Evolutionary conservation across 92 coral and sea anemone genomes (phyloP), one percentile per base, ranked within the genome.

Genomic region (Zoanthus sociatus): DNA sequence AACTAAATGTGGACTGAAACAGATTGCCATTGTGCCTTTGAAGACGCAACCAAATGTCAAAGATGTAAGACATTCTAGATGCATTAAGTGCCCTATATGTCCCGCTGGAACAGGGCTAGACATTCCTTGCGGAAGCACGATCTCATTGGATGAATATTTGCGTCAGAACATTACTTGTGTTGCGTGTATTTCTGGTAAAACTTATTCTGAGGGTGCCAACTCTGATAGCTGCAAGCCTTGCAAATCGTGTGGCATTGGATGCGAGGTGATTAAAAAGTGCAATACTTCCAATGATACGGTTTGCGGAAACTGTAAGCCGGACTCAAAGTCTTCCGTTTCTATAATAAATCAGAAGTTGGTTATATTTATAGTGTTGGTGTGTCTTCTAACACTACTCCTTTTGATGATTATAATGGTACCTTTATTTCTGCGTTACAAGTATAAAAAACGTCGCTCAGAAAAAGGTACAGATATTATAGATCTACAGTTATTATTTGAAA

Each of bases 301-400:
- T 58, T 90, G 93, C 37, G 93, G 91, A 0, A 78, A 50, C 45
- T 90, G 93, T 33, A 87, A 68, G 71, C 51, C 46, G 4, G 91
- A 81, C 0, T 84, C 81, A 7, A 75, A 5, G 84, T 79, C 26
- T 46, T 87, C 86, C 76, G 42, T 13, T 37, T 4, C 42, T 37
- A 66, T 26, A 56, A 63, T 12, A 7, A 0, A 3, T 5, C 26
- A 26, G 26, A 26, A 26, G 26, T 26, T 26, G 26, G 51, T 47
- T 47, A 48, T 48, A 26, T 26, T 26, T 0, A 26, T 26, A 26
- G 26, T 26, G 26, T 26, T 26, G 26, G 26, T 26, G 26, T 26
- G 26, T 26, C 26, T 26, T 26, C 26, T 26, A 26, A 26, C 26
- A 26, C 26, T 26, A 26, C 26, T 26, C 26, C 26, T 26, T 26